Conservation (phyloP, 1,140 invertebrate genomes). For the Nomia melanderi region DNA sequence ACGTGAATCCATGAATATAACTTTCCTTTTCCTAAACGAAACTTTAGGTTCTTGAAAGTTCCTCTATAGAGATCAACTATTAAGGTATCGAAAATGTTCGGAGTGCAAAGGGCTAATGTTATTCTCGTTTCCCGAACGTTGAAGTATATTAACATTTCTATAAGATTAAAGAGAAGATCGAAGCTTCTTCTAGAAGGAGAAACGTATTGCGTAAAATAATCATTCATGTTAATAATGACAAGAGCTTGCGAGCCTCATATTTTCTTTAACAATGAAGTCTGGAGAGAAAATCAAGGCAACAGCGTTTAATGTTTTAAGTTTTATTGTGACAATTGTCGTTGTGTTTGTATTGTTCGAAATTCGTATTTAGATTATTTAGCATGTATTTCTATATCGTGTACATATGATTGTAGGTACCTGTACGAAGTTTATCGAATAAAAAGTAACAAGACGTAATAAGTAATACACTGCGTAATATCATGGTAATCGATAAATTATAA, state of each 20-base stretch:
- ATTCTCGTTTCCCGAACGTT: not conserved
- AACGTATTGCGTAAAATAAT: not conserved
- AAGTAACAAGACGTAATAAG: constrained; percentile 51
- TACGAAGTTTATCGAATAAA: constrained; percentile 48
- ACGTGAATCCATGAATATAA: too few relatives aligned
- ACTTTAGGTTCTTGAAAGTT: too few relatives aligned
- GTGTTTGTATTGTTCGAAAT: constrained; percentile 25
- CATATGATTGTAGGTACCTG: constrained; percentile 46
- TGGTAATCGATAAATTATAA: constrained; percentile 36
- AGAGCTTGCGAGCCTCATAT: not conserved
- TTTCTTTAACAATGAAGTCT: not conserved
- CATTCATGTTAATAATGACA: not conserved
- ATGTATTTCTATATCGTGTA: constrained; percentile 49
- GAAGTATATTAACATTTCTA: not conserved
- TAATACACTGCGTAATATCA: constrained; percentile 35
- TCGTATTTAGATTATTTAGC: constrained; percentile 44
- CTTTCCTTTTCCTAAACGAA: too few relatives aligned
- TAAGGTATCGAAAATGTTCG: too few relatives aligned
- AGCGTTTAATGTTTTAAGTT: constrained; percentile 27
- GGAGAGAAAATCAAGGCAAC: constrained; percentile 9
- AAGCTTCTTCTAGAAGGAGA: not conserved
- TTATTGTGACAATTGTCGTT: constrained; percentile 24
- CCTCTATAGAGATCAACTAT: too few relatives aligned
- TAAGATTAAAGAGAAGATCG: not conserved
- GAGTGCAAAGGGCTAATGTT: too few relatives aligned